These are phyloP conservation scores for Anguilla japonica DNA, from an alignment of 2,113 vertebrate species.

Conservation along the genomic window DNA sequence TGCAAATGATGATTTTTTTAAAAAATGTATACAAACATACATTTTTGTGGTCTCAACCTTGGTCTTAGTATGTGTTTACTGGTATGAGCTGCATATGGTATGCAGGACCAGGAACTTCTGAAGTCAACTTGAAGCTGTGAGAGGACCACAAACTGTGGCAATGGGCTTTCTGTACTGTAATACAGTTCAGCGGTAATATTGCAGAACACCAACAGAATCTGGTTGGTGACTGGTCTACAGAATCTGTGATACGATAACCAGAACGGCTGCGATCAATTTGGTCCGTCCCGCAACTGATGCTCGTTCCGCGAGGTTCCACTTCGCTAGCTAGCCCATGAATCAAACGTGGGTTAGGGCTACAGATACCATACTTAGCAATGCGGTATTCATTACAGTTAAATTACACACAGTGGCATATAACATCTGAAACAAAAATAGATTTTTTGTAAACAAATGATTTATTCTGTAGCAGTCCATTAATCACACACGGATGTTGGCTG, in stretches of 20 bases:
- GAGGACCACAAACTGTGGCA: no score
- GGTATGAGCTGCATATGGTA: background rate
- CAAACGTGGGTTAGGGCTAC: background rate
- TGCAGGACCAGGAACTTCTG: no score
- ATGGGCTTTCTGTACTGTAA: no score
- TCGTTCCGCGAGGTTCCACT: background rate
- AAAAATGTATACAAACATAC: background rate
- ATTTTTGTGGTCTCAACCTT: background rate
- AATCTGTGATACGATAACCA: background rate
- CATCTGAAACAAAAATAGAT: background rate
- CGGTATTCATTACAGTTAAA: background rate
- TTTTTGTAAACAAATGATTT: constrained; percentile 20
- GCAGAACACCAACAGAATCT: no score
- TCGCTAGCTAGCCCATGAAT: background rate
- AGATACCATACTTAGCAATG: background rate
- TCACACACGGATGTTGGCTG: constrained; percentile 39
- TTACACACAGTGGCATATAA: background rate
- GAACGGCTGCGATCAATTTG: background rate
- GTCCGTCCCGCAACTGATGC: background rate
- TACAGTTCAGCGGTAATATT: no score
- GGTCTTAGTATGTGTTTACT: background rate
- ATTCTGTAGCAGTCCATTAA: constrained; percentile 50
- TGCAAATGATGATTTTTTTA: background rate
- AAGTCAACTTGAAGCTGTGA: no score
- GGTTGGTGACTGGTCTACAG: no score